Evolutionary conservation across 2,797 vertebrate species (phyloP).

Genomic region (Tenualosa thibaudeaui): DNA sequence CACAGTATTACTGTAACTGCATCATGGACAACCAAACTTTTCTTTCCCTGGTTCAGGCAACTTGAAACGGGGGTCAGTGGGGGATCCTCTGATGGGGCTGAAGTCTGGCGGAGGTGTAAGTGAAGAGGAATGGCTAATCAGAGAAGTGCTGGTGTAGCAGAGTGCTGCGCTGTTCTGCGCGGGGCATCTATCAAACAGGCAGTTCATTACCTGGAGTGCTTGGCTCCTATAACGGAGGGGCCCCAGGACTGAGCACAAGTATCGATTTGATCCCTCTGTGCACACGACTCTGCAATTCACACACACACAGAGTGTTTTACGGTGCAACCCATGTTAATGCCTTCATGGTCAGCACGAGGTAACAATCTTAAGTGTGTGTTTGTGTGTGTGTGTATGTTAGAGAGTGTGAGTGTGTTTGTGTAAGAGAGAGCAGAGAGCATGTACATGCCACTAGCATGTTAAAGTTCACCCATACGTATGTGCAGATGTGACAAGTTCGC

Average conservation of each 20-base stretch:
- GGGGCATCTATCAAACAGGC: slow-evolving; percentile 76
- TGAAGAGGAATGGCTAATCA: slow-evolving; percentile 70
- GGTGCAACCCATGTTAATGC: neutral
- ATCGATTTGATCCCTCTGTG: slow-evolving; percentile 61
- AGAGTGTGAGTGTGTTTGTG: neutral
- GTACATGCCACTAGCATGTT: neutral
- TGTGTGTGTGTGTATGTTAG: neutral
- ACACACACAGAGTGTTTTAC: neutral
- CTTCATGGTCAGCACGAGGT: neutral
- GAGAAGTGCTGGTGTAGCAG: slow-evolving; percentile 18
- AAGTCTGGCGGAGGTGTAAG: slow-evolving; percentile 46
- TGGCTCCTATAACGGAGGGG: slow-evolving; percentile 60
- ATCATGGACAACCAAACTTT: neutral
- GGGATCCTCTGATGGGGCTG: neutral
- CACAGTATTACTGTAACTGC: too few species aligned
- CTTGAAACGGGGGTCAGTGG: neutral
- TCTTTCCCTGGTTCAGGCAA: neutral
- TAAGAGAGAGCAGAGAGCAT: neutral
- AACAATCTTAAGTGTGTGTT: neutral
- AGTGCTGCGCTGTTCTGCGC: slow-evolving; percentile 58
- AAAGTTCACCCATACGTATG: neutral
- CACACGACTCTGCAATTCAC: neutral
- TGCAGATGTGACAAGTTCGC: neutral
- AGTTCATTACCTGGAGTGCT: slow-evolving; percentile 84
- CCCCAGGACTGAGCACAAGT: slow-evolving; percentile 60